Evolutionary conservation across 2,113 vertebrate genomes (phyloP), one percentile per base, ranked within the genome.

Genomic region (Pimephales promelas): DNA sequence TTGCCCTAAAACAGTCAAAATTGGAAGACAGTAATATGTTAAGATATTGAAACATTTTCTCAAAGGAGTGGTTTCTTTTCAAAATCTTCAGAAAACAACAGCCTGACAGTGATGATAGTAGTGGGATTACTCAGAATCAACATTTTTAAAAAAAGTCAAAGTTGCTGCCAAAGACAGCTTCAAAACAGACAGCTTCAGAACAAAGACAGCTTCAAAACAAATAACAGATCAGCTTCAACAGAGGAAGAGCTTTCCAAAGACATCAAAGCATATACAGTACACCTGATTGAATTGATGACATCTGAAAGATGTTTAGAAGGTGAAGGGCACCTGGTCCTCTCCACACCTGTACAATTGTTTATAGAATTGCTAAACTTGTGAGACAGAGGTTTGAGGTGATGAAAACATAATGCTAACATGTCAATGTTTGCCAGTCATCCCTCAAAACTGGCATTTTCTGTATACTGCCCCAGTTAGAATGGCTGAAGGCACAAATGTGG

Each of bases 261-360:
- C 62, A 52, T 31, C 77, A 49, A 56, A 81, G 66, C 45, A 52
- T 11, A 57, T 52, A 77, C 59, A 26, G 26, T 45, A 77, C 49
- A 45, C 79, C 74, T 34, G 62, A 57, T 82, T 75, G 74, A 84
- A 75, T 24, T 59, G 56, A 82, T 87, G 73, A 84, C 81, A 54
- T 81, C n/a, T 28, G 47, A 68, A 49, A 81, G 59, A 49, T 84
- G 54, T 64, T 74, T 78, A 61, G 74, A 76, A 79, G 79, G 77
- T 57, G 47, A 84, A 72, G 78, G 80, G 84, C 80, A 82, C 24
- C 36, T 72, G 80, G 72, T 85, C 74, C 52, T 61, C 52, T 54
- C 74, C 84, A 83, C 86, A 87, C 83, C 83, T 87, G 86, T 79
- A 83, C 59, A 75, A 79, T 87, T 87, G 86, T 87, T 87, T 85